phyloP scores from a whole-genome alignment of 1,140 invertebrate species.

The Drosophila quadrilineata region DNA sequence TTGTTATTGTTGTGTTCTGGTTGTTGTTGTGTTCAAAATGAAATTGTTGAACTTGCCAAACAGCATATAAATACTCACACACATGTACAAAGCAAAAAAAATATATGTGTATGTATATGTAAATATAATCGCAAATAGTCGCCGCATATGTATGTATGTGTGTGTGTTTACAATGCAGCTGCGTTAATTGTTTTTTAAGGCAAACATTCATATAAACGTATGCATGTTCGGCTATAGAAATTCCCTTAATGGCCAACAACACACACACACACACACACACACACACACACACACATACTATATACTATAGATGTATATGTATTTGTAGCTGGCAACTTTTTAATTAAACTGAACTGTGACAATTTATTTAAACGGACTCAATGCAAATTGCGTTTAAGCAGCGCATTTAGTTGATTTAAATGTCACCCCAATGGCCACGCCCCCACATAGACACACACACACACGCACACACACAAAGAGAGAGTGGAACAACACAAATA shows the following conservation, averaged over 20 bases:
- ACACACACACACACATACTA: conserved; percentile 11
- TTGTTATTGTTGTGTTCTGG: no score
- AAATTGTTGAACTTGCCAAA: conserved; percentile 57
- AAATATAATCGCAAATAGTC: neutral
- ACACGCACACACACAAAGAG: conserved; percentile 1
- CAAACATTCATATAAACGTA: conserved; percentile 26
- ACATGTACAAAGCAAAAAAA: neutral
- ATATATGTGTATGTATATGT: neutral
- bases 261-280: conserved; percentile 1
- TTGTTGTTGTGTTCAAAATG: conserved; percentile 53
- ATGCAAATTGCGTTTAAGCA: conserved; percentile 41
- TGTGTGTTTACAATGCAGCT: conserved; percentile 35
- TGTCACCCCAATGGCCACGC: conserved; percentile 24
- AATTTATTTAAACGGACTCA: conserved; percentile 73
- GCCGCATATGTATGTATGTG: neutral
- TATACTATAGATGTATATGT: neutral
- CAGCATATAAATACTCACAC: conserved; percentile 16
- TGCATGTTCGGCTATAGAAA: conserved; percentile 1
- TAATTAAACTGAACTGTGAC: conserved; percentile 73
- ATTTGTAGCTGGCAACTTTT: conserved; percentile 62
- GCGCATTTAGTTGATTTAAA: conserved; percentile 46
- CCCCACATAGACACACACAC: conserved; percentile 9
- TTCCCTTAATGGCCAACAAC: conserved; percentile 5
- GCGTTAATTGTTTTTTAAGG: conserved; percentile 73
- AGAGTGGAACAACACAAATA: neutral